Evolutionary conservation across 2,888 invertebrate genomes (phyloP).

Genomic region (Cheilosia soror): DNA sequence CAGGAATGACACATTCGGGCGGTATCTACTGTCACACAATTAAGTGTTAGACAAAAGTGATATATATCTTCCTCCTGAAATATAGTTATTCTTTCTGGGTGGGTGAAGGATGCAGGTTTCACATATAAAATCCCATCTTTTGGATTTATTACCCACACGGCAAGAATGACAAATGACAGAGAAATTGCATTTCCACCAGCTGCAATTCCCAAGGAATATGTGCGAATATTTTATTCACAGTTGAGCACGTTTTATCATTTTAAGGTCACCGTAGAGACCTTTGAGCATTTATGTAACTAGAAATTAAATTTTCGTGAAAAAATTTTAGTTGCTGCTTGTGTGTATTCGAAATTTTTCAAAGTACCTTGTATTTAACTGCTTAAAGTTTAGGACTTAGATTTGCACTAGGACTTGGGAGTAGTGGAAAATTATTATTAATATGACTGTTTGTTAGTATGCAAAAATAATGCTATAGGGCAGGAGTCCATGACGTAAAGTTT

Average conservation of each 20-base stretch:
- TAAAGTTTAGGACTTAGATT: no score
- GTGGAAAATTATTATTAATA: no score
- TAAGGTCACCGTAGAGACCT: constrained; percentile 26
- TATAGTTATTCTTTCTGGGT: neutral
- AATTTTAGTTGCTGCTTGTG: constrained; percentile 8
- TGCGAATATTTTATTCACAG: constrained; percentile 25
- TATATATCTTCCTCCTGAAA: no score
- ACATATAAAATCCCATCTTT: constrained; percentile 1
- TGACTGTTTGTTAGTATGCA: no score
- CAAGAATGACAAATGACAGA: constrained; percentile 40
- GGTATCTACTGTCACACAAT: no score
- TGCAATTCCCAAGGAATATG: constrained; percentile 12
- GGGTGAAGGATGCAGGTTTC: constrained; percentile 6
- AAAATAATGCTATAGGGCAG: no score
- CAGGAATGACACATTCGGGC: no score
- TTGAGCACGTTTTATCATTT: constrained; percentile 37
- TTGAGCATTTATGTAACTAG: constrained; percentile 9
- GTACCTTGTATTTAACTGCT: no score
- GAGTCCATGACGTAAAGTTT: no score
- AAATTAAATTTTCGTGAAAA: constrained; percentile 32
- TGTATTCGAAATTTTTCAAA: neutral
- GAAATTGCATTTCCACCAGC: constrained; percentile 37
- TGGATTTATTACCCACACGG: constrained; percentile 37
- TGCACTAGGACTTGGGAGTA: no score
- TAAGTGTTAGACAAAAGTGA: no score